Conservation (phyloP, 2,797 vertebrate genomes). For the Threskiornis aethiopicus region DNA sequence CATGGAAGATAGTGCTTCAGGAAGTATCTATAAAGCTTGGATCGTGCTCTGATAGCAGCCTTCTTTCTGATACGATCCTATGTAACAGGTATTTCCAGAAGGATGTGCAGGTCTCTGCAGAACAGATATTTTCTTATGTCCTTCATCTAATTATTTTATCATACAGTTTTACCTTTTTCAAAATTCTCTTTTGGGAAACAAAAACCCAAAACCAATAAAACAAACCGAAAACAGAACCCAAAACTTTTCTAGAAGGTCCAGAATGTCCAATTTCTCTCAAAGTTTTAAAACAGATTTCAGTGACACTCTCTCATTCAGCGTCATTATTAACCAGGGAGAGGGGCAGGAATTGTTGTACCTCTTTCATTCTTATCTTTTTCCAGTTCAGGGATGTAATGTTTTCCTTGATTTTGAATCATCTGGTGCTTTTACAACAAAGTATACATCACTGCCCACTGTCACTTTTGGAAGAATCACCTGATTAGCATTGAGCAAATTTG, state of each 20-base stretch:
- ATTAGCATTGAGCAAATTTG: not conserved
- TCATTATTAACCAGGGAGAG: not conserved
- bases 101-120: not conserved
- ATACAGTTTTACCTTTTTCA: not conserved
- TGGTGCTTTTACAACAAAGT: not conserved
- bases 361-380: not conserved
- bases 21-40: not conserved
- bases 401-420: not conserved
- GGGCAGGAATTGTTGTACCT: not conserved
- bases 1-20: not conserved
- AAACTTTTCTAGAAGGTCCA: not conserved
- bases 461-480: not conserved
- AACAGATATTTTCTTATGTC: not conserved
- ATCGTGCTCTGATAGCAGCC: not conserved
- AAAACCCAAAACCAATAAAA: not conserved
- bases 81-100: not conserved
- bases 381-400: not conserved
- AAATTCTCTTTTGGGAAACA: not conserved
- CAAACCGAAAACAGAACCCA: rapidly evolving
- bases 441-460: not conserved
- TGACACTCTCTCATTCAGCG: not conserved
- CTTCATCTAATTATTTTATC: not conserved
- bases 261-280: not conserved
- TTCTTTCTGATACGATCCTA: not conserved
- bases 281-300: not conserved